phyloP scores from a whole-genome alignment of 2,113 vertebrate genomes.

The Melanocharis versteri region DNA sequence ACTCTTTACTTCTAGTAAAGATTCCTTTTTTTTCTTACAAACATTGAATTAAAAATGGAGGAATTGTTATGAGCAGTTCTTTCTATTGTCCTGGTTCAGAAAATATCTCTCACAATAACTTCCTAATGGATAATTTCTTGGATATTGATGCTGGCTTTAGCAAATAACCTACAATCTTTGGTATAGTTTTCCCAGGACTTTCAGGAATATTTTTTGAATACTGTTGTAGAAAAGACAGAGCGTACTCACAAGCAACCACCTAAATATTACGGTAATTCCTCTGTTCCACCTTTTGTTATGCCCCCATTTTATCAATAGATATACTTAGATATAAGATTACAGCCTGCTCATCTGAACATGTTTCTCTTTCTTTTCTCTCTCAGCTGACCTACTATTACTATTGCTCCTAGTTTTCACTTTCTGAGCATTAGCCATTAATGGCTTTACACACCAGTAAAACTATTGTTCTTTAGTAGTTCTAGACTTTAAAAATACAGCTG shows the following conservation, averaged over 20 bases:
- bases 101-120: background rate
- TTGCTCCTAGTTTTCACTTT: background rate
- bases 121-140: background rate
- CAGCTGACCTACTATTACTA: background rate
- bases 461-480: background rate
- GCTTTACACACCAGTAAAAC: background rate
- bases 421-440: background rate
- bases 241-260: background rate
- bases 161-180: background rate
- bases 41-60: background rate
- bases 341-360: background rate
- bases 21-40: background rate
- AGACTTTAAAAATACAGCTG: background rate
- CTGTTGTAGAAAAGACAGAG: background rate
- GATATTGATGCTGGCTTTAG: background rate
- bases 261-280: background rate
- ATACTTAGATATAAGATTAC: background rate
- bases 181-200: background rate
- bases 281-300: background rate
- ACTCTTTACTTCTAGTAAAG: background rate
- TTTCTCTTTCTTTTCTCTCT: background rate
- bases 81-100: background rate
- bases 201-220: background rate
- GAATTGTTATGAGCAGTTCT: background rate
- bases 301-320: background rate